A percentile compares a stretch with the other conserved stretches of the same genome.
These are phyloP conservation scores for Heliconius sara DNA, from an alignment of 2,888 invertebrate species.

Conservation along the genomic window DNA sequence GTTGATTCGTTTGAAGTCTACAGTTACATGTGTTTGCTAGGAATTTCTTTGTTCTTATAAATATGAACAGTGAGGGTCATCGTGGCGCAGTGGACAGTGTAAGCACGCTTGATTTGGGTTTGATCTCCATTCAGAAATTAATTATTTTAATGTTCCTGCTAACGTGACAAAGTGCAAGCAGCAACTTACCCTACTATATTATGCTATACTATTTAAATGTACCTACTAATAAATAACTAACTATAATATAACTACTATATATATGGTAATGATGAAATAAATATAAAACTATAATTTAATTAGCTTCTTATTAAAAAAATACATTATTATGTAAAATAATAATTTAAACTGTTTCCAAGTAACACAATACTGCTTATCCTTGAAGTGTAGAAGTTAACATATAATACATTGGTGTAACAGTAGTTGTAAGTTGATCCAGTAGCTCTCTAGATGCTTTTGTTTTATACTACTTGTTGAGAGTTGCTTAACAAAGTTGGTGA, in stretches of 20 bases:
- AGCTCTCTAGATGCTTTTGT: slow-evolving; percentile 10
- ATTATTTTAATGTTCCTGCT: too few relatives aligned
- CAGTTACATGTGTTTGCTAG: neutral
- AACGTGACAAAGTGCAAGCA: too few relatives aligned
- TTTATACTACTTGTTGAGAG: slow-evolving; percentile 22
- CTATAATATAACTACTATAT: too few relatives aligned
- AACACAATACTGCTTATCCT: neutral
- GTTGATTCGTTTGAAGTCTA: neutral
- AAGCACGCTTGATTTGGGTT: too few relatives aligned
- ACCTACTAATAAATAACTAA: too few relatives aligned
- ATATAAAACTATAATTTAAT: neutral
- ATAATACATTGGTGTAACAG: neutral
- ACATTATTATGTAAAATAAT: neutral
- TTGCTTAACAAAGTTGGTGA: slow-evolving; percentile 16
- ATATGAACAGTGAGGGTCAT: too few relatives aligned
- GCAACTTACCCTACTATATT: too few relatives aligned
- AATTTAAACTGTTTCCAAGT: neutral
- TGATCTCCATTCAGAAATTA: too few relatives aligned
- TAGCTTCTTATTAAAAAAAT: neutral
- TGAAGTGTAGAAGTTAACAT: slow-evolving; percentile 3
- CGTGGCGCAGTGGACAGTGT: too few relatives aligned
- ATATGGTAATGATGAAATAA: neutral
- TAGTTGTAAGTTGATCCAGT: slow-evolving; percentile 17
- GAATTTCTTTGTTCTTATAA: neutral
- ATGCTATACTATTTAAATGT: too few relatives aligned